Evolutionary conservation across 1,140 invertebrate genomes (phyloP), one percentile per base, ranked within the genome.

Genomic region (Lanistes nyassanus): DNA sequence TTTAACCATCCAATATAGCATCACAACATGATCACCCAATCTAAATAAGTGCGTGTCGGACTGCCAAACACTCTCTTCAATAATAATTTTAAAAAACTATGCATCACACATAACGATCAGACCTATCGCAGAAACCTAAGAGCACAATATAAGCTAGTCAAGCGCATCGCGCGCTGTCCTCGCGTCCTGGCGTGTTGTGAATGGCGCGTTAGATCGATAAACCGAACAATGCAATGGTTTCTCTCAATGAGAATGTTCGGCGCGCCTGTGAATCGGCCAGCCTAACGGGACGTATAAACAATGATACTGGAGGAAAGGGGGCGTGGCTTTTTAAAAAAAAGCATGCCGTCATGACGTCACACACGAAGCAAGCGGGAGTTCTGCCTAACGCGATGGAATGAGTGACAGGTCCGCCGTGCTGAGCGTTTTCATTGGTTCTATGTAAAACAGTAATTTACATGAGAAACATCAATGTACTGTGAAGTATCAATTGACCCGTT

Each of bases 391-490:
- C 60, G 26, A 39, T 72, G 47, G 51, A 26, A 37, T 80, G 75
- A 80, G 74, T 80, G 77, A 80, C 79, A 80, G 75, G 71, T 55
- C 71, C 60, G 70, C 53, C 39, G 47, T 56, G 66, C 34, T 56
- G 69, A 70, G 76, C 64, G 21, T 56, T 78, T 77, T 76, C 66
- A 80, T 80, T 80, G 79, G 79, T 73, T 66, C 65, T 58, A 65
- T 74, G 53, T 34, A 56, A 76, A 60, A 62, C 67, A 68, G 69
- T 80, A 78, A 80, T 80, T 80, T 80, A 80, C 79, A 80, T 80
- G 77, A 76, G 79, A 80, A 80, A 80, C 78, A 80, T 80, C 79
- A 80, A 80, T 80, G 79, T 76, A 78, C 71, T 60, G 68, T 67
- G 56, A 72, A 65, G 62, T 76, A 58, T 66, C 65, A 73, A 77